phyloP scores from a whole-genome alignment of 2,888 invertebrate genomes.

The Pyrrhia umbra region DNA sequence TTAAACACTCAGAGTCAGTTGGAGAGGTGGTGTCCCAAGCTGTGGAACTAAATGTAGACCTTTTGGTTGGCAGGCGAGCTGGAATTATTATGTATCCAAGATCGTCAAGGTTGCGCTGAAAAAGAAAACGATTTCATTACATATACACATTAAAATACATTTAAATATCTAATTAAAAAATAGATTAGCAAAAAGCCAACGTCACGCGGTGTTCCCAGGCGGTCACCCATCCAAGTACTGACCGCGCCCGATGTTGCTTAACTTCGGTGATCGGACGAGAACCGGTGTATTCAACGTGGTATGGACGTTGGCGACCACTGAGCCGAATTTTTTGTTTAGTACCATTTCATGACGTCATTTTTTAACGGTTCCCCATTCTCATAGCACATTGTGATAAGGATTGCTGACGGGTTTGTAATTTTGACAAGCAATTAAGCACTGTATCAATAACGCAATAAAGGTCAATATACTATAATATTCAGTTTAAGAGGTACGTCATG shows the following conservation, averaged over 20 bases:
- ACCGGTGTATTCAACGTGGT: conserved; percentile 85
- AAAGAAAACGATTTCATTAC: conserved; percentile 24
- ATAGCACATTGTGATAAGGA: neutral
- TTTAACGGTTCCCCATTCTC: neutral
- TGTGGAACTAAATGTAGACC: conserved; percentile 75
- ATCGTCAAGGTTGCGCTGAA: conserved; percentile 78
- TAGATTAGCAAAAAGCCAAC: conserved; percentile 72
- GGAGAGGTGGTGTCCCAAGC: conserved; percentile 80
- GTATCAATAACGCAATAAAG: too few species aligned
- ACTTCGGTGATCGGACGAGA: conserved; percentile 88
- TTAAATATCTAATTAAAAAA: neutral
- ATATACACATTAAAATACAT: neutral
- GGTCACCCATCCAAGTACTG: conserved; percentile 84
- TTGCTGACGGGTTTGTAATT: neutral
- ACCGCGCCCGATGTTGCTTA: conserved; percentile 85
- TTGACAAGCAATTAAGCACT: too few species aligned
- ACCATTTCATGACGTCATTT: neutral
- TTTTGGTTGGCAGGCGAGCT: conserved; percentile 74
- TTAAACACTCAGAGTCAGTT: conserved; percentile 81
- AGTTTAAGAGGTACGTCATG: too few species aligned
- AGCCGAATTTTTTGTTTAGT: neutral
- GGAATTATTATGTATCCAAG: conserved; percentile 85
- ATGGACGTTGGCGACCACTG: conserved; percentile 76
- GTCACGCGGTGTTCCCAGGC: conserved; percentile 78
- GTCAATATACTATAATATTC: too few species aligned